phyloP scores from a whole-genome alignment of 2,888 invertebrate genomes.

The Cataglyphis livida region DNA sequence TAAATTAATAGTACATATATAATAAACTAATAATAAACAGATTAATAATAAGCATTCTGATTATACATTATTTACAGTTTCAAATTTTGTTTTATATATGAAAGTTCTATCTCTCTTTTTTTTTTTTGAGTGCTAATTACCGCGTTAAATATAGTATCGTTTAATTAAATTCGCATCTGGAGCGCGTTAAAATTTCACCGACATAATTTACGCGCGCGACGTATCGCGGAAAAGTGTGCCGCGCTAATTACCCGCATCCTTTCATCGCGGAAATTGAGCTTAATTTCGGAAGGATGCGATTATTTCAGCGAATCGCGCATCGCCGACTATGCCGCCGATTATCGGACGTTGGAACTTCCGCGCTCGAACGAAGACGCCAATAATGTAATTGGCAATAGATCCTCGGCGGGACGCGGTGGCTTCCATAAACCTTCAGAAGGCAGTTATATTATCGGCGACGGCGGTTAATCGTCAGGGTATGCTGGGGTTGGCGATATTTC shows the following conservation, averaged over 20 bases:
- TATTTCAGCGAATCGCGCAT: background rate
- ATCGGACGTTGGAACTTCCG: background rate
- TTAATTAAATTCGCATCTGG: constrained; percentile 50
- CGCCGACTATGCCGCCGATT: background rate
- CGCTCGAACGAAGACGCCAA: background rate
- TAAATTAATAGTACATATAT: constrained; percentile 23
- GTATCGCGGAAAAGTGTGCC: constrained; percentile 20
- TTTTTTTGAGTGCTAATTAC: constrained; percentile 44
- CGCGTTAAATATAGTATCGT: constrained; percentile 26
- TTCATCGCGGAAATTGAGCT: constrained; percentile 7
- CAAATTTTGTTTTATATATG: constrained; percentile 11
- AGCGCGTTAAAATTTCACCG: constrained; percentile 31
- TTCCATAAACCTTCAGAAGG: constrained; percentile 43
- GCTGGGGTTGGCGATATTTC: constrained; percentile 40
- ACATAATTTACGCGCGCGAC: constrained; percentile 22
- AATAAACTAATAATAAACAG: constrained; percentile 31
- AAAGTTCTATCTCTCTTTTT: background rate
- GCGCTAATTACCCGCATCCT: constrained; percentile 30
- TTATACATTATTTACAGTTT: constrained; percentile 37
- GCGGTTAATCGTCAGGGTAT: constrained; percentile 42
- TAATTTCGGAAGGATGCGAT: background rate
- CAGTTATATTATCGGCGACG: constrained; percentile 47
- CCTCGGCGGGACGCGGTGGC: background rate
- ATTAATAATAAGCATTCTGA: constrained; percentile 27
- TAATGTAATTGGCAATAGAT: constrained; percentile 46